phyloP scores from a whole-genome alignment of 2,888 invertebrate genomes.

The Catocala fraxini region DNA sequence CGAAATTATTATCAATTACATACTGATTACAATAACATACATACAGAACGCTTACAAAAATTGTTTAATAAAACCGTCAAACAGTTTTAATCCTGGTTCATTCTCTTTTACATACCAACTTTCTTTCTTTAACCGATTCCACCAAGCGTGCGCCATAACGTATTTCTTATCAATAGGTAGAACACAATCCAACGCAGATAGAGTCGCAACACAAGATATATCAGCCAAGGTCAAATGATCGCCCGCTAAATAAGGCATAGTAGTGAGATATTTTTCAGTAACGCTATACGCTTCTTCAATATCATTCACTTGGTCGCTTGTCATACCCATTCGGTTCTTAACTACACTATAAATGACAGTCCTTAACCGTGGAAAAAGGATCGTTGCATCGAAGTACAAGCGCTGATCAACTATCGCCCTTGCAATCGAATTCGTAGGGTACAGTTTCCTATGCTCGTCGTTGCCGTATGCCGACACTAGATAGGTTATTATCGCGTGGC shows the following conservation, averaged over 20 bases:
- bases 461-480: conserved; percentile 57
- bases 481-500: conserved; percentile 65
- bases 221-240: conserved; percentile 62
- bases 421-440: conserved; percentile 54
- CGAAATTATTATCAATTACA: too few relatives aligned
- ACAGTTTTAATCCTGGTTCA: conserved; percentile 52
- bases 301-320: conserved; percentile 47
- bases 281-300: conserved; percentile 60
- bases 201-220: conserved; percentile 61
- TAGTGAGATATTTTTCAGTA: conserved; percentile 58
- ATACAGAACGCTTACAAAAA: conserved; percentile 28
- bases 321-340: conserved; percentile 33
- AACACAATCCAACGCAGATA: conserved; percentile 57
- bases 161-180: conserved; percentile 52
- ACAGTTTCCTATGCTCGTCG: conserved; percentile 47
- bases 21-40: too few relatives aligned
- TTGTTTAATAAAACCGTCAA: conserved; percentile 49
- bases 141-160: conserved; percentile 54
- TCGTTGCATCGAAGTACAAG: conserved; percentile 61
- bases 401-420: conserved; percentile 60
- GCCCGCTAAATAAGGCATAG: conserved; percentile 51
- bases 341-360: conserved; percentile 52
- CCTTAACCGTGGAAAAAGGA: conserved; percentile 60
- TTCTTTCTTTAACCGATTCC: conserved; percentile 49
- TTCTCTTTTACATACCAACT: conserved; percentile 60